Evolutionary conservation across 2,797 vertebrate species (phyloP).

Genomic region (Syncerus caffer): DNA sequence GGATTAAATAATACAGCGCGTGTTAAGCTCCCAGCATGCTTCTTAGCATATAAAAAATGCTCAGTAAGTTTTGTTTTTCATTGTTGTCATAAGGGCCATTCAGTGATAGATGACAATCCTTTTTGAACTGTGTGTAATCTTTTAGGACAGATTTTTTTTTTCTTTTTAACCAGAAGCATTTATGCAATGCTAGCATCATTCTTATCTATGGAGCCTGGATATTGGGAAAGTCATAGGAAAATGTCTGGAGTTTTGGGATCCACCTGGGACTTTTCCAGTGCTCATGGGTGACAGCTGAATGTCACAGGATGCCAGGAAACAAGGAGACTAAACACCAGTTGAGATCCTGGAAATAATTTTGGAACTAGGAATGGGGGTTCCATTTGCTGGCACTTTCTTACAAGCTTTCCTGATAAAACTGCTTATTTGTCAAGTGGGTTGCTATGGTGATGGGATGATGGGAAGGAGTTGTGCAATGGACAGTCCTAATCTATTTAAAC

Average conservation of each 20-base stretch:
- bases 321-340: not conserved
- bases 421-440: not conserved
- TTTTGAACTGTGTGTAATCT: not conserved
- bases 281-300: not conserved
- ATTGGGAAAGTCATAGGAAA: conserved; percentile 20
- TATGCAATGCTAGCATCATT: not conserved
- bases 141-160: not conserved
- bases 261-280: not conserved
- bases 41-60: not conserved
- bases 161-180: not conserved
- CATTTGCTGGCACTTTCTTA: conserved; percentile 5
- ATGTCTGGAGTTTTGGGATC: not conserved
- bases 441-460: not conserved
- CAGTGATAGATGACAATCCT: not conserved
- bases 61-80: not conserved
- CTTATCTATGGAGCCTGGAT: not conserved
- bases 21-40: not conserved
- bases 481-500: not conserved
- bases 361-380: not conserved
- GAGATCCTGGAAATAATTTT: not conserved
- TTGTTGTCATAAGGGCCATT: not conserved
- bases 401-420: conserved; percentile 4
- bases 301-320: not conserved
- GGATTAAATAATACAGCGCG: not conserved
- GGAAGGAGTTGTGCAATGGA: not conserved